A percentile compares a stretch with the other conserved stretches of the same genome.
phyloP scores from a whole-genome alignment of 2,888 invertebrate genomes.

The Litoditis marina region DNA sequence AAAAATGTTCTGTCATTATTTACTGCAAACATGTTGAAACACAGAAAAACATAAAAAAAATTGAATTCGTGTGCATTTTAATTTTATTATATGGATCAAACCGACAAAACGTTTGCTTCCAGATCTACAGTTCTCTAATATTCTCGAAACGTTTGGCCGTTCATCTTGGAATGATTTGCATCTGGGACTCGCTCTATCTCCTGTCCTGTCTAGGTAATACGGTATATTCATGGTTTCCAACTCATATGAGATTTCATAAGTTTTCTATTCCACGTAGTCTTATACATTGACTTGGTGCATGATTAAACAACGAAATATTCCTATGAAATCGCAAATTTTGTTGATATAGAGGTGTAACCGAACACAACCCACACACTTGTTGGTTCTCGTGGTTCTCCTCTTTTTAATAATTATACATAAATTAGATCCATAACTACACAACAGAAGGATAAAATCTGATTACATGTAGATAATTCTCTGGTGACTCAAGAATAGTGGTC shows the following conservation, averaged over 20 bases:
- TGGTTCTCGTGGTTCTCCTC: too few species aligned
- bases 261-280: not conserved
- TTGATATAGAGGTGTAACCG: too few species aligned
- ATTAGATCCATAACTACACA: too few species aligned
- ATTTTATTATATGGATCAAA: not conserved
- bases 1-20: not conserved
- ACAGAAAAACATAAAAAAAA: not conserved
- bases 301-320: too few species aligned
- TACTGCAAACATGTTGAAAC: not conserved
- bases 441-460: too few species aligned
- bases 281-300: too few species aligned
- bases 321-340: too few species aligned
- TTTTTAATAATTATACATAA: too few species aligned
- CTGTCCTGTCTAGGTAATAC: constrained; percentile 48
- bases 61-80: not conserved
- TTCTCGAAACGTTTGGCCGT: constrained; percentile 57
- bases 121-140: constrained; percentile 52
- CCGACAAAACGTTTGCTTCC: constrained; percentile 10
- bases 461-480: too few species aligned
- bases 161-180: constrained; percentile 56
- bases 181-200: constrained; percentile 55
- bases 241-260: not conserved
- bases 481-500: too few species aligned
- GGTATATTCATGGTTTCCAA: not conserved
- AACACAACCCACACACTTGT: too few species aligned